A percentile compares a stretch with the other conserved stretches of the same genome.
Conservation (phyloP, 1,140 invertebrate genomes). For the Stegodyphus dumicola region DNA sequence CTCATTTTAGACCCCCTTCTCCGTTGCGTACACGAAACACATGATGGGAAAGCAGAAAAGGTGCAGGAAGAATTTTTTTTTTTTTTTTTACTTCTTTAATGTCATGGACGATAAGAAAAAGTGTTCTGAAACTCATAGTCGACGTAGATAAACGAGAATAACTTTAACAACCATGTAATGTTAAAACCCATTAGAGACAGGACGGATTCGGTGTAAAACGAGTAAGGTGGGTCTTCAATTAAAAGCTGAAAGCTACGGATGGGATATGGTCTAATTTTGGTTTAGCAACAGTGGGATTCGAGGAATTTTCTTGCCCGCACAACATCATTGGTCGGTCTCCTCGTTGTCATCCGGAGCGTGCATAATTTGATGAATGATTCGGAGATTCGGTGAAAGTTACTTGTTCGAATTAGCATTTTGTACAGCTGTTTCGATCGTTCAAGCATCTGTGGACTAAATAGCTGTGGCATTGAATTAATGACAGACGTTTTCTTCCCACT, state of each 20-base stretch:
- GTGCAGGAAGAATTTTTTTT: background rate
- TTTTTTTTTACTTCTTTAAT: background rate
- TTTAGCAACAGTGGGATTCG: conserved; percentile 35
- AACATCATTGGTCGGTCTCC: conserved; percentile 41
- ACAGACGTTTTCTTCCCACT: too few species aligned
- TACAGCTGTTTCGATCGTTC: conserved; percentile 49
- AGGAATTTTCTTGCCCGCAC: conserved; percentile 37
- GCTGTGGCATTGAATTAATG: conserved; percentile 49
- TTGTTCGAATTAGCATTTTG: conserved; percentile 51
- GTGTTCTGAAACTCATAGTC: conserved; percentile 3
- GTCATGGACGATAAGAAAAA: conserved; percentile 21
- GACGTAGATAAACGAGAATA: conserved; percentile 43
- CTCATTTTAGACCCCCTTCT: background rate
- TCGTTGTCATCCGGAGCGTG: conserved; percentile 54
- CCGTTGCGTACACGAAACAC: background rate
- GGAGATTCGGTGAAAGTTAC: conserved; percentile 51
- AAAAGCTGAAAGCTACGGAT: background rate
- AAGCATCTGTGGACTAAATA: conserved; percentile 50
- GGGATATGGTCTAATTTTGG: conserved; percentile 51
- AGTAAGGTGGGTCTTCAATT: conserved; percentile 33
- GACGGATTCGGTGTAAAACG: conserved; percentile 31
- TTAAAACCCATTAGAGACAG: conserved; percentile 38
- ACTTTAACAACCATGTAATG: conserved; percentile 54
- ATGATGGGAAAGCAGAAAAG: too few species aligned
- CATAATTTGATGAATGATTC: conserved; percentile 59